Evolutionary conservation across 2,797 vertebrate genomes (phyloP), one percentile per base, ranked within the genome.

Genomic region (Xenops minutus): DNA sequence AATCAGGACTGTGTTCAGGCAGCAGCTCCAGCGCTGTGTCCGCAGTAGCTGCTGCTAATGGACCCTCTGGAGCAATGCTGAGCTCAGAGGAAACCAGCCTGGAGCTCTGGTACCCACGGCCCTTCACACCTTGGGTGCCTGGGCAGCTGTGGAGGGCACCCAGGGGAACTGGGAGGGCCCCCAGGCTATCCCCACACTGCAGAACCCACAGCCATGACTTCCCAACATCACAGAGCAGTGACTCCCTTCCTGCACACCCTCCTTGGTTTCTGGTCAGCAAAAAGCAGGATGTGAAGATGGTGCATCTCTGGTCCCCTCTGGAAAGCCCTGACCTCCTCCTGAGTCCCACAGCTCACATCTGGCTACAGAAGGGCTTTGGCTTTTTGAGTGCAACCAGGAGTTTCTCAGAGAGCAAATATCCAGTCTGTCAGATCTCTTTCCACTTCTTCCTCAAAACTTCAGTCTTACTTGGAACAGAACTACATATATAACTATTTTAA

Each of bases 41-140:
- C 0, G 0, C 32, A 51, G 64, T 4, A n/a, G 54, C 1, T 24
- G 41, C 2, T 48, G 61, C 54, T 39, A 37, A 71, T 0, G 1
- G 49, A 56, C 8, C 22, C 6, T 69, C 34, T 1, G 5, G 41
- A 73, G 6, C 11, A 36, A 44, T 3, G 12, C 5, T 8, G 5
- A 39, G 32, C 14, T 39, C 36, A 22, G 22, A 76, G 20, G 15
- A 49, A 89, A 67, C 27, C 14, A 23, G 17, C 11, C 23, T 1
- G 1, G n/a, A 48, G 41, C 27, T 22, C n/a, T 37, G 36, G 14
- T 5, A 11, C 32, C 36, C 21, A 13, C 0, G 2, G 32, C 26
- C 36, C 26, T 54, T 77, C 21, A 13, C 26, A 20, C 3, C 7
- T 5, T 9, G 49, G 44, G 29, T 43, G 34, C 54, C 58, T 2